Base-by-base conservation (phyloP, 2,888 invertebrate species). In the Drosophila buzzatii region DNA sequence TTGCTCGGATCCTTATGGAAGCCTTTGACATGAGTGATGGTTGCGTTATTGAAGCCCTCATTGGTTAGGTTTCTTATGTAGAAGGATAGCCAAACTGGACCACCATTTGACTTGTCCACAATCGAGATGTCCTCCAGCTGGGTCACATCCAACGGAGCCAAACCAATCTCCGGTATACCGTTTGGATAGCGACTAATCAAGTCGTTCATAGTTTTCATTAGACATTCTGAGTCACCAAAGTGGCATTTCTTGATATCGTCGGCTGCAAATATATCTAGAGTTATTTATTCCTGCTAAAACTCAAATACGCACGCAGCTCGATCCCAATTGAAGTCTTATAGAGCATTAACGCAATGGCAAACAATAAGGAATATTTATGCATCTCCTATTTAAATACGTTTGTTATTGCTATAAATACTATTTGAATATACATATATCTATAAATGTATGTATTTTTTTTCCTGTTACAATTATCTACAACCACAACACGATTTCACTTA, bases 31-130 rank as follows among this genome's bases (percentile, higher is more conserved):
- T 64, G 55, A 23, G 73, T 76, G 6, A 88, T 58, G 0, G 76
- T 86, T 23, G 80, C 69, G 57, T 79, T 82, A 39, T 83, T 72
- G 5, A 86, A 70, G 2, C 89, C 89, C 14, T 18, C 53, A 6
- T 51, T 51, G 0, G 75, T 66, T 42, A 56, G 53, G 39, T 85
- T 55, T 8, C 41, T 63, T 20, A 62, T 55, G 7, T 52, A 7
- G 37, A 81, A 76, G 7, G 20, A 51, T 0, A 74, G 9, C 85
- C 79, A 84, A 27, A 82, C 39, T 2, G 78, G 47, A 3, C 66
- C 74, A 0, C 18, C 12, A 1, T 37, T 7, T 12, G 67, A 18
- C 0, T 37, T 42, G 14, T 77, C 53, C 9, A 67, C 14, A 3
- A 75, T 1, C 3, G 49, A 2, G 1, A 39, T 14, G 49, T 70